Percentiles rank a stretch among this genome's conserved stretches.
These are phyloP conservation scores for Intellagama lesueurii DNA, from an alignment of 2,797 vertebrate genomes.

Conservation along the genomic window DNA sequence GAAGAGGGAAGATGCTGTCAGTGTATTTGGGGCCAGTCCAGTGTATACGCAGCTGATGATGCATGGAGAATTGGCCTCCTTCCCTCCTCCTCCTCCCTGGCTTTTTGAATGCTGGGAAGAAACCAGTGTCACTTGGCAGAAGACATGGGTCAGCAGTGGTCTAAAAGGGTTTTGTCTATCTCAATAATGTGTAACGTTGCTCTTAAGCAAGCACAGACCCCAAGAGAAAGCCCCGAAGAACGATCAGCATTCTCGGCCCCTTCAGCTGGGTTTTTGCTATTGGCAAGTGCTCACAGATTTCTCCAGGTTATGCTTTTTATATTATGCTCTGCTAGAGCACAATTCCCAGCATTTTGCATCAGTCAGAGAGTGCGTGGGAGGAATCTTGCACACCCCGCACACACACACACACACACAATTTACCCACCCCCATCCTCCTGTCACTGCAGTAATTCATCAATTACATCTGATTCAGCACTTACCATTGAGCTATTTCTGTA, in stretches of 20 bases:
- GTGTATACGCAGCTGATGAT: constrained; percentile 21
- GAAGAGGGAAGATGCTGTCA: constrained; percentile 31
- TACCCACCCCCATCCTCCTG: neutral
- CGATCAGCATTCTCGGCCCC: neutral
- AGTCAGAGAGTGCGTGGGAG: constrained; percentile 1
- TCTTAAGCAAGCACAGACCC: neutral
- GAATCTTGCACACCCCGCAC: neutral
- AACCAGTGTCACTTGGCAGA: neutral
- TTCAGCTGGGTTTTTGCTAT: neutral
- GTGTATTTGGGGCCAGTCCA: constrained; percentile 3
- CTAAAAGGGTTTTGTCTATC: neutral
- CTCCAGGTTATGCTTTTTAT: neutral
- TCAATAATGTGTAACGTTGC: neutral
- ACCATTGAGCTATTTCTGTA: neutral
- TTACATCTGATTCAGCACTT: constrained; percentile 1
- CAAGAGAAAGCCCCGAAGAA: neutral
- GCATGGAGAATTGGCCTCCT: constrained; percentile 25
- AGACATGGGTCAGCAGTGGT: neutral
- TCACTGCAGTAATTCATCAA: constrained; percentile 30
- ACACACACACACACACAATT: neutral
- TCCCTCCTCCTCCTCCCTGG: neutral
- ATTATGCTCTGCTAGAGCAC: neutral
- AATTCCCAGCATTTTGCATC: neutral
- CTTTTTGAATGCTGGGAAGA: neutral
- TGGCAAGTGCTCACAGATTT: neutral